Conservation (phyloP, 2,113 vertebrate genomes). For the Aldabrachelys gigantea region DNA sequence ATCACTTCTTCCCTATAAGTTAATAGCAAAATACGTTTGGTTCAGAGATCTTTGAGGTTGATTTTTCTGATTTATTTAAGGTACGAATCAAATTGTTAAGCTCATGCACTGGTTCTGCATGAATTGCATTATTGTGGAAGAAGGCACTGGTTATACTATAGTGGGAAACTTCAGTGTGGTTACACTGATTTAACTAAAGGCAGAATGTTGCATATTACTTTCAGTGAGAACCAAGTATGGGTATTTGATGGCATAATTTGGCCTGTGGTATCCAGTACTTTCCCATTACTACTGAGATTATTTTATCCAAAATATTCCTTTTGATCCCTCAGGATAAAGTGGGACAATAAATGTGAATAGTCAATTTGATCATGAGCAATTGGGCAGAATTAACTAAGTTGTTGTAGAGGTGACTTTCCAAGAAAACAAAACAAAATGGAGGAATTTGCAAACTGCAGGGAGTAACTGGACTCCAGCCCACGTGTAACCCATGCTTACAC, state of each 20-base stretch:
- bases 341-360: background rate
- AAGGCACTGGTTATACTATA: background rate
- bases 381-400: background rate
- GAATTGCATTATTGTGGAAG: background rate
- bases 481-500: background rate
- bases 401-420: background rate
- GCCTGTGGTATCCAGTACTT: fast-evolving
- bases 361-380: background rate
- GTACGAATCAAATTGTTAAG: background rate
- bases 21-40: background rate
- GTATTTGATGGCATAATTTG: background rate
- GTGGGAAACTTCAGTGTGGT: background rate
- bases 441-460: background rate
- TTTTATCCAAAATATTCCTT: background rate
- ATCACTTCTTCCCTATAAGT: background rate
- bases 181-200: background rate
- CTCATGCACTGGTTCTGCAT: background rate
- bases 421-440: background rate
- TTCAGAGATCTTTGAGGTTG: background rate
- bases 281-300: background rate
- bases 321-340: background rate
- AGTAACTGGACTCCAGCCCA: background rate
- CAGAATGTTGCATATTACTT: background rate
- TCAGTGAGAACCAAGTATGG: background rate
- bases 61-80: background rate